Conservation (phyloP, 2,113 vertebrate genomes). For the Cygnus atratus region DNA sequence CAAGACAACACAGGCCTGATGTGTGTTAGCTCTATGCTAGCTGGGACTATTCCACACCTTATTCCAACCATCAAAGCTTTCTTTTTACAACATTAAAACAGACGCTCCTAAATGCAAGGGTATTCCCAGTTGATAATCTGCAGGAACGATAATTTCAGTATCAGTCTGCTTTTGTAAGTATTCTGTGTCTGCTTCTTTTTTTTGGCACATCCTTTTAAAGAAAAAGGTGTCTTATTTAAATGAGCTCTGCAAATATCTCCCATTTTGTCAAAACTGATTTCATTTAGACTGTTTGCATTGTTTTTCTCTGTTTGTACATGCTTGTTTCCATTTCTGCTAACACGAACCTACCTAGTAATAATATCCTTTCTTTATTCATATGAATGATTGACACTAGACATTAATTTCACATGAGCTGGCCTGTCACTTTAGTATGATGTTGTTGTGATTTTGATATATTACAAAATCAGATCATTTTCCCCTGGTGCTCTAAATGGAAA, state of each 20-base stretch:
- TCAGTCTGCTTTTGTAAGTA: not conserved
- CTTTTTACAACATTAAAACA: not conserved
- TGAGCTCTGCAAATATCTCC: not conserved
- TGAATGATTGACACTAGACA: not conserved
- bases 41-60: not conserved
- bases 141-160: not conserved
- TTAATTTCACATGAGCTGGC: not conserved
- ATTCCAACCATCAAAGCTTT: not conserved
- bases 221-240: not conserved
- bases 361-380: not conserved
- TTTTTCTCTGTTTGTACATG: not conserved
- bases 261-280: not conserved
- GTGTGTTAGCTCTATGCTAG: not conserved
- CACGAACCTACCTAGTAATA: not conserved
- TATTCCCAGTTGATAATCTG: not conserved
- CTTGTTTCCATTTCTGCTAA: not conserved
- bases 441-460: slow-evolving; percentile 15
- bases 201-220: not conserved
- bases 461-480: slow-evolving; percentile 37
- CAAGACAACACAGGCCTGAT: not conserved
- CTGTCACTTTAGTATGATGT: not conserved
- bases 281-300: fast-evolving
- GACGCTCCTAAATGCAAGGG: not conserved
- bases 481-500: not conserved
- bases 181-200: not conserved